A percentile compares a stretch with the other conserved stretches of the same genome.
phyloP scores from a whole-genome alignment of 2,888 invertebrate species.

The Lydus trimaculatus region DNA sequence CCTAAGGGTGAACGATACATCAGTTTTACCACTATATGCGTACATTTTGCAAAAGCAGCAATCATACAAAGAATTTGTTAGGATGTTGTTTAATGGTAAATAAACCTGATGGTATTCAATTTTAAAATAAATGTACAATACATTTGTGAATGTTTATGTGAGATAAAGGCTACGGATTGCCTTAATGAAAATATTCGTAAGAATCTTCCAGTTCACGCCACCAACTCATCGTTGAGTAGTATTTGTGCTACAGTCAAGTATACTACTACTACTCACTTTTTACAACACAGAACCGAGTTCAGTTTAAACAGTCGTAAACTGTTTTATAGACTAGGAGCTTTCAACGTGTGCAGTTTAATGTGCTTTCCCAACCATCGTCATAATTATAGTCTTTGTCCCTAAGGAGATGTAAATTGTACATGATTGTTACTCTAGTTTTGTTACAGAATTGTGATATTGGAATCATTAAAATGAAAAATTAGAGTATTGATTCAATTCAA shows the following conservation, averaged over 20 bases:
- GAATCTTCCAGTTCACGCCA: conserved; percentile 20
- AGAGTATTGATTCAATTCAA: background rate
- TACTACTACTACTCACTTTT: conserved; percentile 25
- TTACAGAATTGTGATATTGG: conserved; percentile 32
- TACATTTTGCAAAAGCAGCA: background rate
- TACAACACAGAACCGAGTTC: conserved; percentile 39
- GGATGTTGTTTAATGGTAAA: background rate
- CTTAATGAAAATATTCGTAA: conserved; percentile 28
- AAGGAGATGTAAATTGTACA: conserved; percentile 52
- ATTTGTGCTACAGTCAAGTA: conserved; percentile 15
- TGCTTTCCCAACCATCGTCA: conserved; percentile 54
- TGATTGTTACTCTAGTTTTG: conserved; percentile 47
- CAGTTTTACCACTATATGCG: background rate
- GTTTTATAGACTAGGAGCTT: conserved; percentile 58
- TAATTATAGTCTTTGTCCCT: conserved; percentile 57
- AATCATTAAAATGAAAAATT: background rate
- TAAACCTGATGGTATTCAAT: background rate
- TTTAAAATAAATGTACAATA: background rate
- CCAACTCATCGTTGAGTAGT: background rate
- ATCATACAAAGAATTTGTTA: background rate
- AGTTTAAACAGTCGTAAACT: conserved; percentile 57
- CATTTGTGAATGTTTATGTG: conserved; percentile 1
- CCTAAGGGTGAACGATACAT: background rate
- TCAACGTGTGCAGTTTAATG: conserved; percentile 57
- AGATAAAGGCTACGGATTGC: conserved; percentile 15